phyloP scores from a whole-genome alignment of 1,140 invertebrate species.

The Asbolus verrucosus region DNA sequence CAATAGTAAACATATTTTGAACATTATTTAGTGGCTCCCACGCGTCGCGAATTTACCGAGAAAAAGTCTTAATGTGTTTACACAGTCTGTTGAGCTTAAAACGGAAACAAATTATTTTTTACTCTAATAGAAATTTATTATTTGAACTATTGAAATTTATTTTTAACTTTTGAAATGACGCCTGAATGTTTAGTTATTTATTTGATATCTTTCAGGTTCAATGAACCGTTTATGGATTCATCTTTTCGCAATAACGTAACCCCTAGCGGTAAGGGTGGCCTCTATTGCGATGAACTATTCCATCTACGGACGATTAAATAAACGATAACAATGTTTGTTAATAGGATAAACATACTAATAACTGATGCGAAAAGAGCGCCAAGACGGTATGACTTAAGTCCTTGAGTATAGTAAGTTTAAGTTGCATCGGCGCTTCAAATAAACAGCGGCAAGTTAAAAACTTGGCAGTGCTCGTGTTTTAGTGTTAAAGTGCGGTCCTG shows the following conservation, averaged over 20 bases:
- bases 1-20: conserved; percentile 7
- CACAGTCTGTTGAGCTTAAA: too few species aligned
- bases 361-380: conserved; percentile 1
- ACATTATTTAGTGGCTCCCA: background rate
- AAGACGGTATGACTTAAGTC: conserved; percentile 38
- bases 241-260: too few species aligned
- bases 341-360: too few species aligned
- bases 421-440: conserved; percentile 28
- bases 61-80: too few species aligned
- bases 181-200: background rate
- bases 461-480: conserved; percentile 23
- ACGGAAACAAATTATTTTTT: too few species aligned
- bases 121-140: too few species aligned
- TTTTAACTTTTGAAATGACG: background rate
- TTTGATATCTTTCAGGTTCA: background rate
- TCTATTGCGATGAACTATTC: too few species aligned
- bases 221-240: too few species aligned
- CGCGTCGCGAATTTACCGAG: background rate
- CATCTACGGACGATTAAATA: conserved; percentile 19
- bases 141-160: conserved; percentile 12
- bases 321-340: conserved; percentile 1
- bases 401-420: conserved; percentile 19
- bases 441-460: conserved; percentile 16
- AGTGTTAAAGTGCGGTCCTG: conserved; percentile 25
- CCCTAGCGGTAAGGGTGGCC: too few species aligned